Base-by-base conservation (phyloP, 2,113 vertebrate genomes). In the Shinisaurus crocodilurus region DNA sequence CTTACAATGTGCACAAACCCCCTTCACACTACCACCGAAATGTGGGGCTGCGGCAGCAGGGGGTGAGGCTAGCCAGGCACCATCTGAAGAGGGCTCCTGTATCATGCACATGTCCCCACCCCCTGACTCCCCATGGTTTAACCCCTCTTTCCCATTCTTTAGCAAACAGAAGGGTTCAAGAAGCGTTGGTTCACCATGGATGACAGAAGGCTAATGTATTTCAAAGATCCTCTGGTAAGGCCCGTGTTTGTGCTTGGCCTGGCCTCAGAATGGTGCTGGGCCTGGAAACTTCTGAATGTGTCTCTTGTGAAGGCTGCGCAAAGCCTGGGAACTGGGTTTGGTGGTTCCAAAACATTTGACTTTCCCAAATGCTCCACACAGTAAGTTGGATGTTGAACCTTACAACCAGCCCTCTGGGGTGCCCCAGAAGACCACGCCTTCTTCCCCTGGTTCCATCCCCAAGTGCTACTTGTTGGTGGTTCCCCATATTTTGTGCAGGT, bases 171-270 rank as follows among this genome's bases (percentile, higher is more conserved):
- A 93, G 98, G 99, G 25, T 99, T 99, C 94, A 99, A 99, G 97
- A 99, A 98, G 92, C 97, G 99, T 57, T 99, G 99, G 99, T 99
- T 99, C 77, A 99, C 99, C 3, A 98, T 99, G 98, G 99, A 99
- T 5, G 99, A 99, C 96, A 96, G 99, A 29, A 97, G 99, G 86
- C 98, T 99, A 92, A 99, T 99, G 99, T 99, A 99, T 89, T 99
- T 99, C 95, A 99, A 99, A 97, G 99, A 99, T 92, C 99, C 99
- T 15, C 96, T 99, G 98, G 99, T 99, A 96, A 98, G 97, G 6
- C 13, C 54, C 4, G 4, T n/a, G 5, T 81, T 50, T n/a, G n/a
- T 50, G 6, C 15, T 6, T 54, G 86, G 32, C 29, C 89, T 93
- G 86, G 32, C 29, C 89, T 92, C 8, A 27, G 25, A 20, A 1